These are phyloP conservation scores for Amorpha juglandis DNA, from an alignment of 2,888 invertebrate genomes.

Conservation along the genomic window DNA sequence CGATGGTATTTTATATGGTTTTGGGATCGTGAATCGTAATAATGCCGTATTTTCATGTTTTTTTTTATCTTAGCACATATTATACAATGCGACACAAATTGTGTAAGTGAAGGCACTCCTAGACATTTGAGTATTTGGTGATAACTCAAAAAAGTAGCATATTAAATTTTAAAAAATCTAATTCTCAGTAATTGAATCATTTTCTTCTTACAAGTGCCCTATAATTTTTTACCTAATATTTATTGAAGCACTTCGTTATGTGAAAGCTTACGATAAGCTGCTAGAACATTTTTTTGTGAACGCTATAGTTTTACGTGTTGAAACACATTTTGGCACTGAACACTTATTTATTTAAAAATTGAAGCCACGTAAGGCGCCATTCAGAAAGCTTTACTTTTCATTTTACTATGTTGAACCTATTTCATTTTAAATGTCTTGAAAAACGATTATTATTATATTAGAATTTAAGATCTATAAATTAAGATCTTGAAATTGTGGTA, in stretches of 20 bases:
- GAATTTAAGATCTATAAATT: too few species aligned
- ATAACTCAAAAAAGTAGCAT: background rate
- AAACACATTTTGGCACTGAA: conserved; percentile 41
- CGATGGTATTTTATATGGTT: too few species aligned
- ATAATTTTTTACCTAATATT: background rate
- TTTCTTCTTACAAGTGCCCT: conserved; percentile 1
- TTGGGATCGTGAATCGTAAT: too few species aligned
- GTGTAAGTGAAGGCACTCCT: background rate
- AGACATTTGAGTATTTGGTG: background rate
- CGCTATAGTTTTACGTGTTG: conserved; percentile 20
- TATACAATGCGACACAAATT: background rate
- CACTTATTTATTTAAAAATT: conserved; percentile 5
- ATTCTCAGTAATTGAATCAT: conserved; percentile 7
- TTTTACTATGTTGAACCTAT: too few species aligned
- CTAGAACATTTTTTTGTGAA: conserved; percentile 17
- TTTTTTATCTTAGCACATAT: too few species aligned
- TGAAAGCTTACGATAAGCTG: background rate
- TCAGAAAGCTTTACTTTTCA: background rate
- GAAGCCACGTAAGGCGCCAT: background rate
- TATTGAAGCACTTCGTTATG: conserved; percentile 4
- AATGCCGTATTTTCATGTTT: background rate
- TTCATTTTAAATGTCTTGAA: background rate
- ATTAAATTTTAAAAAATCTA: background rate
- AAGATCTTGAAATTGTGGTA: too few species aligned
- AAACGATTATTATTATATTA: too few species aligned